Base-by-base conservation (phyloP, 2,113 vertebrate genomes). In the Eulemur macaco region DNA sequence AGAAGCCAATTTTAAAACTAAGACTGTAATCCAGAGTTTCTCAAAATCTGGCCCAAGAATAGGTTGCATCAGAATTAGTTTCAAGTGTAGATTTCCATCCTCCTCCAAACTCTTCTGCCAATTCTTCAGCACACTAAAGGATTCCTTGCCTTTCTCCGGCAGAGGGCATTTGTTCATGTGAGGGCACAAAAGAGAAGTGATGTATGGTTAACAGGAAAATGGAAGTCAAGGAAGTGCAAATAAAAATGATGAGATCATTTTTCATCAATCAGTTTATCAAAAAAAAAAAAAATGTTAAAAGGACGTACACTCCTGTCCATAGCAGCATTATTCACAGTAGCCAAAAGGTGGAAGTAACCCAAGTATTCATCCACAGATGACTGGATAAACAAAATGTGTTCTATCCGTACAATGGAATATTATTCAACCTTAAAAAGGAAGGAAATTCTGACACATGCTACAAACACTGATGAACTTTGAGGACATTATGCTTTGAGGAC, bases 1-100 rank as follows among this genome's bases (percentile, higher is more conserved):
- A 71, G 80, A 76, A 88, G 77, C 47, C 54, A 21, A 52, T 29
- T 92, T 82, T 42, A 58, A 76, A 91, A n/a, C 58, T 39, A 42
- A 77, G 45, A 25, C 20, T 74, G 13, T 74, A 63, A 64, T 66
- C 25, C 15, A 68, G 23, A 84, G 27, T 74, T 86, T 94, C 66
- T 96, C n/a, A 37, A 58, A 4, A 69, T 85, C 82, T 85, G 76
- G 31, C 39, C 63, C 17, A 54, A 96, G 42, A 64, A 78, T 25
- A 54, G 34, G 56, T 94, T 86, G 37, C 25, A 25, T 89, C 56
- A 73, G 64, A 78, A 42, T 58, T 68, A 58, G 34, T 45, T 64
- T 52, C 50, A 89, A 81, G 18, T 64, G 18, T 14, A 77, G 60
- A 58, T 96, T 80, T 14, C 58, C 3, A 0, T n/a, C 21, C 60